These are phyloP conservation scores for Harpalus rubripes DNA, from an alignment of 2,888 invertebrate genomes.

Conservation along the genomic window DNA sequence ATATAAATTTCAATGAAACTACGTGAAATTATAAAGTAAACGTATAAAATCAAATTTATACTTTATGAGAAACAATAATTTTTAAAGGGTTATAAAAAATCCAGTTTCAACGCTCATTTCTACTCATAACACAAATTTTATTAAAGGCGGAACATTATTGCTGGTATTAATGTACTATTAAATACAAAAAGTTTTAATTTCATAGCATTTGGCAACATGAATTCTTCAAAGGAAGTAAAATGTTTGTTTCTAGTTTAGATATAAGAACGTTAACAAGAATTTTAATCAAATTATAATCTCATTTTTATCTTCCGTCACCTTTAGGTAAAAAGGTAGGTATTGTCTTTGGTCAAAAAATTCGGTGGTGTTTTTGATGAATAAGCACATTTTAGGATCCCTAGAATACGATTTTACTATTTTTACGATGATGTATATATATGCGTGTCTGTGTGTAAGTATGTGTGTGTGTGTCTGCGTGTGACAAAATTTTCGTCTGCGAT, in stretches of 20 bases:
- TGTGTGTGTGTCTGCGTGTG: too few species aligned
- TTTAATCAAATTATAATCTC: too few species aligned
- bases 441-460: too few species aligned
- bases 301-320: too few species aligned
- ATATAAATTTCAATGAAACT: neutral
- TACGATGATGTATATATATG: too few species aligned
- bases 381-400: too few species aligned
- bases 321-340: too few species aligned
- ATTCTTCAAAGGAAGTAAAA: neutral
- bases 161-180: conserved; percentile 20
- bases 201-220: neutral
- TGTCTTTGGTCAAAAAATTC: too few species aligned
- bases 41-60: conserved; percentile 11
- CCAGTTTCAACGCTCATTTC: conserved; percentile 3
- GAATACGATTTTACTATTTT: too few species aligned
- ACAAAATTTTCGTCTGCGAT: too few species aligned
- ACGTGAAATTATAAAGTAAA: conserved; percentile 2
- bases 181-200: conserved; percentile 10
- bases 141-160: conserved; percentile 6
- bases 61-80: conserved; percentile 20
- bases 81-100: conserved; percentile 17
- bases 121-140: conserved; percentile 11
- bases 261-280: too few species aligned
- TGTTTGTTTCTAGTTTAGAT: neutral
- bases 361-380: too few species aligned